Evolutionary conservation across 2,113 vertebrate species (phyloP).

Genomic region (Pelecanoides urinatrix): DNA sequence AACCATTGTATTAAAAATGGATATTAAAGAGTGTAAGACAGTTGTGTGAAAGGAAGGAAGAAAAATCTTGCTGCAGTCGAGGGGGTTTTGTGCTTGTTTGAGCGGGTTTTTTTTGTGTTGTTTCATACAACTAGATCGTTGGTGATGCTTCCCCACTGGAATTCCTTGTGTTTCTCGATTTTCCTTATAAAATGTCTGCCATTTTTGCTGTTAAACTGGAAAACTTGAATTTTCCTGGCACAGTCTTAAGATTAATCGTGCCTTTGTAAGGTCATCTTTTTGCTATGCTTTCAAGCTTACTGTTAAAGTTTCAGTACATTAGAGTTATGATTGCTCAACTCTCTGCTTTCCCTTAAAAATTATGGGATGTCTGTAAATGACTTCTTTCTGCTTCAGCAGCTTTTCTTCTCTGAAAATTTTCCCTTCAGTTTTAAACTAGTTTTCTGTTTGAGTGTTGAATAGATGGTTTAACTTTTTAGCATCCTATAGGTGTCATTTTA

Average conservation of each 20-base stretch:
- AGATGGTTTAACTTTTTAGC: background rate
- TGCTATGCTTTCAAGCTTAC: slow-evolving; percentile 40
- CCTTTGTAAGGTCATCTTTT: slow-evolving; percentile 18
- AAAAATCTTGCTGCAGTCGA: background rate
- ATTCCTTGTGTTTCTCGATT: accelerated
- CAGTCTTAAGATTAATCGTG: background rate
- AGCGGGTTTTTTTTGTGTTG: too few relatives aligned
- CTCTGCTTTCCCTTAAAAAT: slow-evolving; percentile 30
- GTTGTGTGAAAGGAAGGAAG: background rate
- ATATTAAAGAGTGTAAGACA: background rate
- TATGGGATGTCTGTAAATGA: slow-evolving; percentile 42
- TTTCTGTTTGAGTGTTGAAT: background rate
- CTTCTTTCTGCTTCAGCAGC: slow-evolving; percentile 22
- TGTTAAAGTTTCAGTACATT: slow-evolving; percentile 53
- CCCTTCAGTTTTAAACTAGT: background rate
- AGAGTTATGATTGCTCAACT: slow-evolving; percentile 38
- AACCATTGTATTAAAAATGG: background rate
- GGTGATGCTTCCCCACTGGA: background rate
- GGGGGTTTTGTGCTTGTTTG: background rate
- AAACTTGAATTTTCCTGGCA: background rate
- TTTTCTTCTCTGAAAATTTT: background rate
- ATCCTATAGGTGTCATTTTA: background rate
- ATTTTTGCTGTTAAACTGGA: background rate
- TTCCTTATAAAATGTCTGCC: background rate
- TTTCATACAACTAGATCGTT: background rate